These are phyloP conservation scores for Myathropa florea DNA, from an alignment of 2,888 invertebrate species.

Conservation along the genomic window DNA sequence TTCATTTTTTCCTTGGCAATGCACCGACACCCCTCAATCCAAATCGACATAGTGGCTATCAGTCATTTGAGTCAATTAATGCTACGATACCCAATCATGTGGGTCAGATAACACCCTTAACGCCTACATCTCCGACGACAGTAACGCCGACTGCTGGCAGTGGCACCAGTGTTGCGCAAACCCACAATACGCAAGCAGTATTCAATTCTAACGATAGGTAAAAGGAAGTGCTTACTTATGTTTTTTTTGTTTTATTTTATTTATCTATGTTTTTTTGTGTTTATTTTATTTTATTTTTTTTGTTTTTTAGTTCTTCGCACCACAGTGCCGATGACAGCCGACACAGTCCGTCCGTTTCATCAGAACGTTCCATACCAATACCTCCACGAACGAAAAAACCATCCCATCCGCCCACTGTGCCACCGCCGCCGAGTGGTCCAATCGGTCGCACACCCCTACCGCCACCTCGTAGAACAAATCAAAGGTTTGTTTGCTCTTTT, in stretches of 20 bases:
- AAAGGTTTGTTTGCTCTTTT: conserved; percentile 76
- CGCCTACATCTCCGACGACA: conserved; percentile 56
- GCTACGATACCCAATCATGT: conserved; percentile 58
- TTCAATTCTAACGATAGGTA: conserved; percentile 75
- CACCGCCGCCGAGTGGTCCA: conserved; percentile 70
- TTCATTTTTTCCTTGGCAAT: conserved; percentile 75
- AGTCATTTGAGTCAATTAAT: conserved; percentile 51
- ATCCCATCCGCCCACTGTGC: conserved; percentile 72
- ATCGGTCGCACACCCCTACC: conserved; percentile 77
- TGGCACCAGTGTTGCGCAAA: conserved; percentile 32
- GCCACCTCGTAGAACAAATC: conserved; percentile 78
- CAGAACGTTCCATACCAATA: conserved; percentile 76
- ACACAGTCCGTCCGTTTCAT: conserved; percentile 77
- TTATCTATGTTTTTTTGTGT: conserved; percentile 13
- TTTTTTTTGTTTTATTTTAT: conserved; percentile 24
- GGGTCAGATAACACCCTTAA: conserved; percentile 43
- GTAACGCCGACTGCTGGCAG: conserved; percentile 45
- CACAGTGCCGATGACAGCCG: conserved; percentile 74
- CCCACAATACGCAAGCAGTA: conserved; percentile 72
- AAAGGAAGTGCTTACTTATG: conserved; percentile 39
- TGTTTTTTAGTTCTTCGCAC: conserved; percentile 62
- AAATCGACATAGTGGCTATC: conserved; percentile 54
- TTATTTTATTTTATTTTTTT: conserved; percentile 40
- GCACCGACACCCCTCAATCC: conserved; percentile 67
- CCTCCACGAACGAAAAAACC: conserved; percentile 77